Evolutionary conservation across 1,140 invertebrate genomes (phyloP).

Genomic region (Phocides pigmalion): DNA sequence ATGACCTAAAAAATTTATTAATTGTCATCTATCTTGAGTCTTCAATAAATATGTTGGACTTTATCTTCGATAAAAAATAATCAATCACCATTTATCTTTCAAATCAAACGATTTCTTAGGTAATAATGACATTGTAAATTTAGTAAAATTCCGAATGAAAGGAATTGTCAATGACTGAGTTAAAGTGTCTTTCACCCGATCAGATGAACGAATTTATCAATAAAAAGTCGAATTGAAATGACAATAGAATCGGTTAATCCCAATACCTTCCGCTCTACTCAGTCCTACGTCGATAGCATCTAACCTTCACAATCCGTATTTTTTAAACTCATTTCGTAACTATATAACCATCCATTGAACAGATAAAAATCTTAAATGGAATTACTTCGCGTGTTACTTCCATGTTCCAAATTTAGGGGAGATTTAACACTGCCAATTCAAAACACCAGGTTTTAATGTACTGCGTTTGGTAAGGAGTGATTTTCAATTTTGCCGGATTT

Average conservation of each 20-base stretch:
- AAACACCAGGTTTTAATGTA: constrained; percentile 31
- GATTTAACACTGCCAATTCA: constrained; percentile 50
- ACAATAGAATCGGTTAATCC: neutral
- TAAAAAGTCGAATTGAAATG: too few relatives aligned
- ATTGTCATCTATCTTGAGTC: too few relatives aligned
- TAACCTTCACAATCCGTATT: constrained; percentile 61
- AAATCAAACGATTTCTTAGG: too few relatives aligned
- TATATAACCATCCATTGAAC: constrained; percentile 75
- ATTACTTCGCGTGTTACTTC: constrained; percentile 68
- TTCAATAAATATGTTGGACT: too few relatives aligned
- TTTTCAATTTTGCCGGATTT: constrained; percentile 46
- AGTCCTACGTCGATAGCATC: constrained; percentile 23
- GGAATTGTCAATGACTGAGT: too few relatives aligned
- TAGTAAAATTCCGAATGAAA: too few relatives aligned
- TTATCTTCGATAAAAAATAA: too few relatives aligned
- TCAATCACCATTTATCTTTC: too few relatives aligned
- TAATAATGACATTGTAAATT: too few relatives aligned
- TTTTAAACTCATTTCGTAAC: constrained; percentile 70
- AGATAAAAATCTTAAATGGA: constrained; percentile 71
- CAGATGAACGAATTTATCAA: too few relatives aligned
- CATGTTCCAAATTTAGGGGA: constrained; percentile 63
- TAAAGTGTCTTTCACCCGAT: too few relatives aligned
- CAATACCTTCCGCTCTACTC: constrained; percentile 20
- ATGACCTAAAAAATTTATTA: too few relatives aligned
- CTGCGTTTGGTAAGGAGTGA: constrained; percentile 31